Conservation (phyloP, 1,140 invertebrate genomes). For the Anastrepha obliqua region DNA sequence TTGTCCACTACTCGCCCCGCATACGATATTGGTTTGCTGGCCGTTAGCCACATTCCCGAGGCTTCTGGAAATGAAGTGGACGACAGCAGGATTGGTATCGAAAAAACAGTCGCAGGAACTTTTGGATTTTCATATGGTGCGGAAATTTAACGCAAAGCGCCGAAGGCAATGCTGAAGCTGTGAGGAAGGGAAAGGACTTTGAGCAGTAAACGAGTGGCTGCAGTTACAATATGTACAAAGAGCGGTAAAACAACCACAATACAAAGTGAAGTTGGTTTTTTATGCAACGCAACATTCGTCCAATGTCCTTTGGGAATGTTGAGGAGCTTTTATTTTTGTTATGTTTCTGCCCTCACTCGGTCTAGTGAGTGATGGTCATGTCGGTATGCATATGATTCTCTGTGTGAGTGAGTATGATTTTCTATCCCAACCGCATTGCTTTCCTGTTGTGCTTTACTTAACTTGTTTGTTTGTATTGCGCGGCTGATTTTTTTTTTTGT, state of each 20-base stretch:
- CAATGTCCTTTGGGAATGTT: slow-evolving; percentile 52
- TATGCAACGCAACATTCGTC: not conserved
- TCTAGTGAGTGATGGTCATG: slow-evolving; percentile 48
- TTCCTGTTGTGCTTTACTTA: not conserved
- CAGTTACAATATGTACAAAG: not conserved
- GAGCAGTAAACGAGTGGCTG: not conserved
- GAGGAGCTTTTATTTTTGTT: not conserved
- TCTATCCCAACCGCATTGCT: not conserved
- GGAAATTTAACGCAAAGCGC: not conserved
- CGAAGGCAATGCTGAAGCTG: not conserved
- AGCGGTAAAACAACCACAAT: not conserved
- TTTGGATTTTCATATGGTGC: slow-evolving; percentile 65
- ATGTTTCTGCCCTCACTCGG: not conserved
- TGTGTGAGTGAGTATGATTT: not conserved
- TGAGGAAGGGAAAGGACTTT: not conserved
- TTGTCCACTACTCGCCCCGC: not conserved
- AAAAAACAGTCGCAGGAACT: slow-evolving; percentile 71
- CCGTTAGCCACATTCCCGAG: not conserved
- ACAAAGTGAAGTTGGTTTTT: not conserved
- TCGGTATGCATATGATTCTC: not conserved
- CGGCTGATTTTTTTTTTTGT: not conserved
- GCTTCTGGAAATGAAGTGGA: slow-evolving; percentile 41
- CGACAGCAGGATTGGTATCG: slow-evolving; percentile 41
- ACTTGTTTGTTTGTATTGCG: not conserved
- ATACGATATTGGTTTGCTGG: not conserved